Conservation (phyloP, 2,888 invertebrate species). For the Gnatocerus cornutus region DNA sequence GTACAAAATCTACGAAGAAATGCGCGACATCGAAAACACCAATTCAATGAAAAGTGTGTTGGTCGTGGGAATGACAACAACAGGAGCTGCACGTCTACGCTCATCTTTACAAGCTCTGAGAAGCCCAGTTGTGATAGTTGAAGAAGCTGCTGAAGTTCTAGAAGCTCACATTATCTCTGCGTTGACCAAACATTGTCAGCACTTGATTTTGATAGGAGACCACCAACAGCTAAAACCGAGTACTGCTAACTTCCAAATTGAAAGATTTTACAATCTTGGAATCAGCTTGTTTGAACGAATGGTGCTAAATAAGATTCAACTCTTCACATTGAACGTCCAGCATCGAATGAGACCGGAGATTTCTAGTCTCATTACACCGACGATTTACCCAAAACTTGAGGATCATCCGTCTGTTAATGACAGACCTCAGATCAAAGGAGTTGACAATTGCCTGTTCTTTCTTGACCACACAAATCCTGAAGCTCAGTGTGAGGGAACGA, state of each 20-base stretch:
- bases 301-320: constrained; percentile 73
- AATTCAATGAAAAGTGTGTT: constrained; percentile 73
- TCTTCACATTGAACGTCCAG: constrained; percentile 74
- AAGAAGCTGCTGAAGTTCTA: constrained; percentile 92
- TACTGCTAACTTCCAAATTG: constrained; percentile 50
- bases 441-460: constrained; percentile 80
- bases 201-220: constrained; percentile 88
- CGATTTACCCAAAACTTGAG: constrained; percentile 77
- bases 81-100: constrained; percentile 81
- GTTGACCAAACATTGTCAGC: constrained; percentile 82
- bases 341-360: constrained; percentile 84
- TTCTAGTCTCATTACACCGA: constrained; percentile 76
- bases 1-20: constrained; percentile 70
- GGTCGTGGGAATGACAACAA: constrained; percentile 85
- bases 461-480: constrained; percentile 77
- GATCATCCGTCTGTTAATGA: constrained; percentile 75
- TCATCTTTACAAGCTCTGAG: constrained; percentile 76
- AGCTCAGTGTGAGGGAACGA: constrained; percentile 73
- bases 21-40: constrained; percentile 75
- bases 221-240: constrained; percentile 47
- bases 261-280: constrained; percentile 42
- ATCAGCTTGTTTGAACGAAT: constrained; percentile 70
- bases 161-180: constrained; percentile 88
- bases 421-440: constrained; percentile 76
- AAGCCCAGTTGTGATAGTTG: constrained; percentile 83